Conservation (phyloP, 2,113 vertebrate genomes). For the Gymnogyps californianus region DNA sequence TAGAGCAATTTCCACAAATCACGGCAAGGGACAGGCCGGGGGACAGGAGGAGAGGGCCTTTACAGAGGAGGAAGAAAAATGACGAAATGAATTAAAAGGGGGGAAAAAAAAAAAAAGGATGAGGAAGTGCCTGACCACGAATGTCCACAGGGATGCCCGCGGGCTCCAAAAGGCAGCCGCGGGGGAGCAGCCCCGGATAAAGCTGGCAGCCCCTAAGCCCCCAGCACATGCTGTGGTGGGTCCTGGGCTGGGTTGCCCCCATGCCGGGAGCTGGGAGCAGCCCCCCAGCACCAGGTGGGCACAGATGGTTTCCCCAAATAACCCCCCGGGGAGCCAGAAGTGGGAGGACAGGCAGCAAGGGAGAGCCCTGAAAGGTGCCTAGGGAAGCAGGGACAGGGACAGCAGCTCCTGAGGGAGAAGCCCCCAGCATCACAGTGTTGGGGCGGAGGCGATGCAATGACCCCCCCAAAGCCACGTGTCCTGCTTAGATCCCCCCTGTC, state of each 20-base stretch:
- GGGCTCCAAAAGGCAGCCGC: not conserved
- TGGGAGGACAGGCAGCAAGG: not conserved
- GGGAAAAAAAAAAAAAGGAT: too few relatives aligned
- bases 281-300: not conserved
- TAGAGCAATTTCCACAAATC: conserved; percentile 79
- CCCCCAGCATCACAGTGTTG: not conserved
- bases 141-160: not conserved
- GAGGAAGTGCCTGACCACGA: not conserved
- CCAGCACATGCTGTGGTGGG: accelerated
- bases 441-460: not conserved
- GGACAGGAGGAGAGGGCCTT: conserved; percentile 52
- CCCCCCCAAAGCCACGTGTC: accelerated
- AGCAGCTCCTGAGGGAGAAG: not conserved
- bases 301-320: not conserved
- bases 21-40: conserved; percentile 45
- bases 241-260: not conserved
- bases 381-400: not conserved
- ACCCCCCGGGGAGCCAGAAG: not conserved
- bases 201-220: not conserved
- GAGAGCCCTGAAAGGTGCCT: not conserved
- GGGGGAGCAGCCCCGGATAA: not conserved
- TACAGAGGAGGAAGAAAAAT: not conserved
- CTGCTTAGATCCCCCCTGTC: accelerated
- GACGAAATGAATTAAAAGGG: not conserved
- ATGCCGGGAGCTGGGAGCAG: not conserved